Conservation (phyloP, 2,797 vertebrate genomes). For the Miichthys miiuy region DNA sequence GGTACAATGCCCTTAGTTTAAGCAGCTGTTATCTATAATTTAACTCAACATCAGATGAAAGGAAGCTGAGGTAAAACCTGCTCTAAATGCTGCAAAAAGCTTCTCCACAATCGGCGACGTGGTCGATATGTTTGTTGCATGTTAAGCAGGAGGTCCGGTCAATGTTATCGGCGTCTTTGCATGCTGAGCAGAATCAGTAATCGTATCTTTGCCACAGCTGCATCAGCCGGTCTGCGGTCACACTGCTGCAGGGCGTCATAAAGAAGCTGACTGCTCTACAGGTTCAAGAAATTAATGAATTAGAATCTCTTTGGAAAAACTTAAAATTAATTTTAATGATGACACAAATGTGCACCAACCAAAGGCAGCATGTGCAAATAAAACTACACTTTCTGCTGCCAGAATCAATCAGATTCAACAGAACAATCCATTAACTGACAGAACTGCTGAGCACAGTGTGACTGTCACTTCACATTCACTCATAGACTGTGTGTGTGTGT, state of each 20-base stretch:
- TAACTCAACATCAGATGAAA: not conserved
- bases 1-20: not conserved
- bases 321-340: not conserved
- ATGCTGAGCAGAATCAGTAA: slow-evolving; percentile 23
- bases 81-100: not conserved
- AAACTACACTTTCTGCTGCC: slow-evolving; percentile 36
- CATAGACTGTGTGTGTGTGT: not conserved
- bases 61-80: not conserved
- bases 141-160: slow-evolving; percentile 51
- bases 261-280: not conserved
- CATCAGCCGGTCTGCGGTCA: not conserved
- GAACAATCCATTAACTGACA: slow-evolving; percentile 22
- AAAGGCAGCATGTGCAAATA: not conserved
- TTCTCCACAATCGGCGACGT: slow-evolving; percentile 6
- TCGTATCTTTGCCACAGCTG: not conserved
- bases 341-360: not conserved
- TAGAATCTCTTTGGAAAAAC: not conserved
- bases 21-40: not conserved
- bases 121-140: slow-evolving; percentile 58
- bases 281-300: not conserved
- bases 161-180: slow-evolving; percentile 41
- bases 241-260: not conserved
- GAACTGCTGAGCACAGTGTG: slow-evolving; percentile 37
- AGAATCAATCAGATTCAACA: slow-evolving; percentile 10
- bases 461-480: slow-evolving; percentile 36